phyloP scores from a whole-genome alignment of 2,113 vertebrate species.

The Pipa parva region DNA sequence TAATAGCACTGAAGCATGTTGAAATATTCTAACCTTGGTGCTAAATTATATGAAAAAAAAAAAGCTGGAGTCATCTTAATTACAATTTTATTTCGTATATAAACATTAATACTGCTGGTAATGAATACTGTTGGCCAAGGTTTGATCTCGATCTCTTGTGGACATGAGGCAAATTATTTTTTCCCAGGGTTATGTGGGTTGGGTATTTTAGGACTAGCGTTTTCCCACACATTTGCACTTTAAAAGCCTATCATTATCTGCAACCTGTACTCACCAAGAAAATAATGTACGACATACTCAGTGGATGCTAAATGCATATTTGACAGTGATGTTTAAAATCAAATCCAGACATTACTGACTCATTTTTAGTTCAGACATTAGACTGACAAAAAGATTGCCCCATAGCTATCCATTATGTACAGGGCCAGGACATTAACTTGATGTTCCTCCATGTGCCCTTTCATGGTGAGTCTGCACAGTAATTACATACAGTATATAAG shows the following conservation, averaged over 20 bases:
- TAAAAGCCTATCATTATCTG: constrained; percentile 1
- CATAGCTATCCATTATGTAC: constrained; percentile 5
- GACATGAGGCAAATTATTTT: too few species aligned
- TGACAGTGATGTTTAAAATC: not conserved
- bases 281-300: not conserved
- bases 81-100: too few species aligned
- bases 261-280: not conserved
- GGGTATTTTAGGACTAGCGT: not conserved
- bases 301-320: constrained; percentile 2
- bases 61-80: too few species aligned
- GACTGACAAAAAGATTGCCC: constrained; percentile 7
- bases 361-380: constrained; percentile 22
- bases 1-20: too few species aligned
- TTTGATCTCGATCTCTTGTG: too few species aligned
- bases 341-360: constrained; percentile 30
- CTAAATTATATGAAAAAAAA: too few species aligned
- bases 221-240: not conserved
- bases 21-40: too few species aligned
- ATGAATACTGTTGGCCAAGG: too few species aligned
- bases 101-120: too few species aligned
- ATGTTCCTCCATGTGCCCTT: not conserved
- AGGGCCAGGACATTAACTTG: constrained; percentile 6
- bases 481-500: too few species aligned
- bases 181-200: not conserved
- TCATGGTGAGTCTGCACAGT: not conserved